phyloP scores from a whole-genome alignment of 2,113 vertebrate genomes.

The Cavia porcellus region DNA sequence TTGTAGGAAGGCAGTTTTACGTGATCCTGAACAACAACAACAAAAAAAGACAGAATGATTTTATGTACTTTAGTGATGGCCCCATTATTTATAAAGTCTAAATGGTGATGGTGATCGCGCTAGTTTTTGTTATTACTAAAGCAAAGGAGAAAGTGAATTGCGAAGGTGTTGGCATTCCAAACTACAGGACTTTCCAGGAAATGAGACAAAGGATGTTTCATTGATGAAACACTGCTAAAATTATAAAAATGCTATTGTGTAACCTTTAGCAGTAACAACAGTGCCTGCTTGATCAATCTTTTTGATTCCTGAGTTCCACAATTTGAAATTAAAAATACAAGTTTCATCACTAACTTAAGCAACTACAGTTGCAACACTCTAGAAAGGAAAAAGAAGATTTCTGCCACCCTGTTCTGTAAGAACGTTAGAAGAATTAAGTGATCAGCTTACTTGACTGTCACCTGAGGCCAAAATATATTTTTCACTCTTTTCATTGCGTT shows the following conservation, averaged over 20 bases:
- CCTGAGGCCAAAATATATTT: slow-evolving; percentile 18
- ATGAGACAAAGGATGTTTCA: neutral
- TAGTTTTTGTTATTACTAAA: neutral
- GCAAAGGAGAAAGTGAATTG: neutral
- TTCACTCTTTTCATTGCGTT: neutral
- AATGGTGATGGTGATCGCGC: neutral
- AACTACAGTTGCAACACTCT: neutral
- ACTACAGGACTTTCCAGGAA: neutral
- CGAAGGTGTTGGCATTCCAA: neutral
- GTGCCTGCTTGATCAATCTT: neutral
- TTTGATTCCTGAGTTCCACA: neutral
- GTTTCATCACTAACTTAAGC: neutral
- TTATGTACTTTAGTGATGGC: neutral
- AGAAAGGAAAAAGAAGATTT: neutral
- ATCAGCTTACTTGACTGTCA: neutral
- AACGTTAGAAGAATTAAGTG: neutral
- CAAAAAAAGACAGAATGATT: neutral
- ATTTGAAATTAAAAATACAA: neutral
- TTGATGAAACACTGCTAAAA: neutral
- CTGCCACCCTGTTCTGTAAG: neutral
- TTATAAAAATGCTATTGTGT: neutral
- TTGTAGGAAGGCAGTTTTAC: neutral
- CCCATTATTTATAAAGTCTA: neutral
- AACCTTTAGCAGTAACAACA: neutral
- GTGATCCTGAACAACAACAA: neutral